A percentile compares a stretch with the other conserved stretches of the same genome.
These are phyloP conservation scores for Urophycis tenuis DNA, from an alignment of 2,797 vertebrate species.

Conservation along the genomic window DNA sequence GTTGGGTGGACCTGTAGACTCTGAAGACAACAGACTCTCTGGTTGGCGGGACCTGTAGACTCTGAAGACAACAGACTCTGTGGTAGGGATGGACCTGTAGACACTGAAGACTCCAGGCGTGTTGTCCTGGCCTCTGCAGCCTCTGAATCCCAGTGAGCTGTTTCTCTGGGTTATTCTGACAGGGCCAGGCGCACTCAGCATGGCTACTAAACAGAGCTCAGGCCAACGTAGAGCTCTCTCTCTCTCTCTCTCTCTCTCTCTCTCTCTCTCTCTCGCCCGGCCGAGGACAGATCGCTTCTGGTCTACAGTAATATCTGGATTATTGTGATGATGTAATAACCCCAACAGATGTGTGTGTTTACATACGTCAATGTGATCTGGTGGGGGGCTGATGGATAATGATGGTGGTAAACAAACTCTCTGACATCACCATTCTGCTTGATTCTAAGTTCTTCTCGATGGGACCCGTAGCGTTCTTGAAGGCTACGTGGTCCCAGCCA, in stretches of 20 bases:
- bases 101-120: not conserved
- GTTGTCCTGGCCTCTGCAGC: too few relatives aligned
- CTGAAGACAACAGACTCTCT: not conserved
- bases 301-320: conserved; percentile 29
- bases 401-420: conserved; percentile 4
- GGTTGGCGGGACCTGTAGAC: not conserved
- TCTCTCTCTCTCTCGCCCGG: not conserved
- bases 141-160: too few relatives aligned
- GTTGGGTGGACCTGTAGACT: too few relatives aligned
- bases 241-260: not conserved
- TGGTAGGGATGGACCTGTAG: not conserved
- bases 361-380: conserved; percentile 14
- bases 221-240: not conserved
- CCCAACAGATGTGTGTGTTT: conserved; percentile 7
- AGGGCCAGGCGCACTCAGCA: not conserved
- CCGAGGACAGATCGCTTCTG: conserved; percentile 11
- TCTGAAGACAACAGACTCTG: not conserved
- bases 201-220: not conserved
- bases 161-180: too few relatives aligned
- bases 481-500: conserved; percentile 9
- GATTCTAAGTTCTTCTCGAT: conserved; percentile 22
- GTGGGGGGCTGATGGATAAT: conserved; percentile 11
- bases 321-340: conserved; percentile 22
- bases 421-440: conserved; percentile 39
- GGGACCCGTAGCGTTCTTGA: conserved; percentile 25